Evolutionary conservation across 2,888 invertebrate genomes (phyloP).

Genomic region (Drosophila rellima): DNA sequence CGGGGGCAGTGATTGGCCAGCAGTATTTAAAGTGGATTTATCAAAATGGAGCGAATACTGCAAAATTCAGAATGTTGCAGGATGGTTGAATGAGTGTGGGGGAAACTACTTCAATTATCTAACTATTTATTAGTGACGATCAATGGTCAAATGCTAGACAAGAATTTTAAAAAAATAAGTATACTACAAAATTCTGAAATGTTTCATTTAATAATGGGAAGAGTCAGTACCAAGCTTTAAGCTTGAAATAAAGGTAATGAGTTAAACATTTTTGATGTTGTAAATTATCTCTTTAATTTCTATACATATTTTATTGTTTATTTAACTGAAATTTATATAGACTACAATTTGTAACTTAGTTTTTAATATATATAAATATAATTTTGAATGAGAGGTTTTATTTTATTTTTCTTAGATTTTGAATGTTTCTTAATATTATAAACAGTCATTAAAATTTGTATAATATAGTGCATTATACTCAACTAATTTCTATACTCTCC

Average conservation of each 20-base stretch:
- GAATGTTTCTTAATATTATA: no score
- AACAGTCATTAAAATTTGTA: no score
- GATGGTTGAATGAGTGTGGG: constrained; percentile 18
- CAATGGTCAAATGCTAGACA: no score
- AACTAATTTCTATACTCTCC: no score
- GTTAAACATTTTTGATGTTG: not conserved
- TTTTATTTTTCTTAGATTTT: no score
- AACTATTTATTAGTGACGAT: no score
- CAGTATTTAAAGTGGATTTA: constrained; percentile 56
- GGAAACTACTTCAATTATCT: constrained; percentile 14
- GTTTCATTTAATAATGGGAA: not conserved
- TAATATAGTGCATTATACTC: no score
- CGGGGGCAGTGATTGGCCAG: constrained; percentile 16
- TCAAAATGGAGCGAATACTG: constrained; percentile 63
- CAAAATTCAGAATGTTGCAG: constrained; percentile 20
- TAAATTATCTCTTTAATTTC: not conserved
- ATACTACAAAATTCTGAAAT: not conserved
- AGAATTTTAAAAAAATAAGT: not conserved
- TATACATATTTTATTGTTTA: no score
- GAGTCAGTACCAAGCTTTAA: not conserved
- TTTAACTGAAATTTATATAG: no score
- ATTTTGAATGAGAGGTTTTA: no score
- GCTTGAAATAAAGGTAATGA: not conserved
- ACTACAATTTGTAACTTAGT: no score
- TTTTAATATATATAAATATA: no score